A percentile compares a stretch with the other conserved stretches of the same genome.
Evolutionary conservation across 2,113 vertebrate species (phyloP).

Genomic region (Mastomys natalensis): DNA sequence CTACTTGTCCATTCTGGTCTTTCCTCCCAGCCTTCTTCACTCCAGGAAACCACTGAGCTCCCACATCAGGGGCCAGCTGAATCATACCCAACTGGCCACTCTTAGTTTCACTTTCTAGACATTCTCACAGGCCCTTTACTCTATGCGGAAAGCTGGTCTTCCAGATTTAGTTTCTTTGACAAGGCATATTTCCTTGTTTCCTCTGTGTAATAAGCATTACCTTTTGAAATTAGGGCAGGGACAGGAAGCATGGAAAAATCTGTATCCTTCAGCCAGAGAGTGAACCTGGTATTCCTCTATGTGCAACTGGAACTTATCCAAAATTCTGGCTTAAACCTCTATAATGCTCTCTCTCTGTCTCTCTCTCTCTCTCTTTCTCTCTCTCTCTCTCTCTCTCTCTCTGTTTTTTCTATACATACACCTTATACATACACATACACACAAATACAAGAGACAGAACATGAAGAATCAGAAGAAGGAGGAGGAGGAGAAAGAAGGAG

Average conservation of each 20-base stretch:
- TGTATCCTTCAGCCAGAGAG: not conserved
- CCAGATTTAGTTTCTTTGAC: not conserved
- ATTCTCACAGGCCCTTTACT: not conserved
- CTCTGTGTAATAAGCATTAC: not conserved
- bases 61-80: not conserved
- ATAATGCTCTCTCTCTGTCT: not conserved
- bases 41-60: fast-evolving
- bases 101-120: not conserved
- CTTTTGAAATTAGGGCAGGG: not conserved
- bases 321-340: not conserved
- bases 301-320: too few species aligned
- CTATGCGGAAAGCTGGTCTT: not conserved
- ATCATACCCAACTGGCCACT: not conserved
- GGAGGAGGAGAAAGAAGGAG: too few species aligned
- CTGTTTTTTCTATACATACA: not conserved
- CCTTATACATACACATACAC: not conserved
- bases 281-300: not conserved
- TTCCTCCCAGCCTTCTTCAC: too few species aligned
- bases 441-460: too few species aligned
- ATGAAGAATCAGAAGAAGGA: too few species aligned
- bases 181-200: not conserved
- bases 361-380: not conserved
- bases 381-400: too few species aligned
- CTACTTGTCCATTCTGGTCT: not conserved
- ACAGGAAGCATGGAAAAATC: not conserved